Evolutionary conservation across 1,140 invertebrate species (phyloP).

Genomic region (Aradophagus sp.): DNA sequence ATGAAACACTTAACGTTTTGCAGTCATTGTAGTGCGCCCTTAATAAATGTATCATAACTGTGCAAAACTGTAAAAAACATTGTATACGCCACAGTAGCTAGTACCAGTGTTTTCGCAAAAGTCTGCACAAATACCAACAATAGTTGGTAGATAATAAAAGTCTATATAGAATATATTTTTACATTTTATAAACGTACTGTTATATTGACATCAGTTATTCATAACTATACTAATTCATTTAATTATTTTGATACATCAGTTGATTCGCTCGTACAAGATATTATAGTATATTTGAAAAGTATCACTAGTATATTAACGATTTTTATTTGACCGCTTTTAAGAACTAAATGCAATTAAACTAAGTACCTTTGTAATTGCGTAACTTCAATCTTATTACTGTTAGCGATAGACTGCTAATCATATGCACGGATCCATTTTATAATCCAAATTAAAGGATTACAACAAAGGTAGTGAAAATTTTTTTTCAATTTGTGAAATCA

Average conservation of each 20-base stretch:
- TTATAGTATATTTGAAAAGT: no score
- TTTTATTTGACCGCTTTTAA: no score
- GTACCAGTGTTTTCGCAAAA: conserved; percentile 16
- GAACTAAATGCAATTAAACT: no score
- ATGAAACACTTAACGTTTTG: conserved; percentile 30
- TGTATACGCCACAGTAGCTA: conserved; percentile 20
- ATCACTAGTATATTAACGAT: no score
- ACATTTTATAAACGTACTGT: conserved; percentile 30
- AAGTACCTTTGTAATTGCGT: no score
- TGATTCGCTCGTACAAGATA: no score
- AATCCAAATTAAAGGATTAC: no score
- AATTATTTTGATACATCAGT: neutral
- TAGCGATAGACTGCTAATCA: no score
- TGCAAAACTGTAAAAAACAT: conserved; percentile 47
- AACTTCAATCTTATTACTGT: no score
- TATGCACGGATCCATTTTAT: no score
- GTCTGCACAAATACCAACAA: conserved; percentile 16
- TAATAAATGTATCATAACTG: conserved; percentile 27
- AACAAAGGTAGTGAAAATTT: no score
- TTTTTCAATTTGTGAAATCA: no score
- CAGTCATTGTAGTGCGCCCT: conserved; percentile 21
- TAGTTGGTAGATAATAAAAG: conserved; percentile 24
- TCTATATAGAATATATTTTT: conserved; percentile 46
- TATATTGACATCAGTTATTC: conserved; percentile 24
- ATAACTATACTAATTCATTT: conserved; percentile 1